phyloP scores from a whole-genome alignment of 1,140 invertebrate species.

The Drosophila kurseongensis region DNA sequence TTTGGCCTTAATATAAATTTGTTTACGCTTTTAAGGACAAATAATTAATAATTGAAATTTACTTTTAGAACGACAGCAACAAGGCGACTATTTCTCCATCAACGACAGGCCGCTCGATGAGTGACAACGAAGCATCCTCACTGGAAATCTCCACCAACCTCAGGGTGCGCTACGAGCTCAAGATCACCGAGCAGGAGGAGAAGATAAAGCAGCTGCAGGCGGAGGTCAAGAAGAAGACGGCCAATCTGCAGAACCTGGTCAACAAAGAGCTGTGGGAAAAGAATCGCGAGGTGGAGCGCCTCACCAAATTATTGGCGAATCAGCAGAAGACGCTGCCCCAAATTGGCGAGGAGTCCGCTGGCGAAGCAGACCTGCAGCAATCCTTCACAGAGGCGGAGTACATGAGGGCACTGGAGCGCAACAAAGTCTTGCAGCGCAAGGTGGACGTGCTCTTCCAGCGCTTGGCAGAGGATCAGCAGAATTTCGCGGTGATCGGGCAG shows the following conservation, averaged over 20 bases:
- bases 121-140: slow-evolving; percentile 61
- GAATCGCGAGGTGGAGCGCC: slow-evolving; percentile 89
- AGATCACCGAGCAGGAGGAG: slow-evolving; percentile 59
- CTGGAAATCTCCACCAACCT: slow-evolving; percentile 53
- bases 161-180: slow-evolving; percentile 66
- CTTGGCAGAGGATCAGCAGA: slow-evolving; percentile 67
- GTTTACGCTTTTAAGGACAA: too few species aligned
- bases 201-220: slow-evolving; percentile 86
- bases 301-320: slow-evolving; percentile 82
- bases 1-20: too few species aligned
- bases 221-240: slow-evolving; percentile 87
- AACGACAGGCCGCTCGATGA: slow-evolving; percentile 45
- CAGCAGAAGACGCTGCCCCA: slow-evolving; percentile 28
- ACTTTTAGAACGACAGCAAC: slow-evolving; percentile 33
- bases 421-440: slow-evolving; percentile 73
- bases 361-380: slow-evolving; percentile 48
- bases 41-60: neutral
- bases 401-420: slow-evolving; percentile 68
- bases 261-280: slow-evolving; percentile 90
- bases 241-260: slow-evolving; percentile 88
- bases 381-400: slow-evolving; percentile 75
- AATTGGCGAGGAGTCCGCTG: slow-evolving; percentile 30
- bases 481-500: slow-evolving; percentile 59
- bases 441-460: slow-evolving; percentile 76
- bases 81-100: slow-evolving; percentile 17